Evolutionary conservation across 92 coral and sea anemone species (phyloP), one percentile per base, ranked within the genome.

Genomic region (Actinernus sp.): DNA sequence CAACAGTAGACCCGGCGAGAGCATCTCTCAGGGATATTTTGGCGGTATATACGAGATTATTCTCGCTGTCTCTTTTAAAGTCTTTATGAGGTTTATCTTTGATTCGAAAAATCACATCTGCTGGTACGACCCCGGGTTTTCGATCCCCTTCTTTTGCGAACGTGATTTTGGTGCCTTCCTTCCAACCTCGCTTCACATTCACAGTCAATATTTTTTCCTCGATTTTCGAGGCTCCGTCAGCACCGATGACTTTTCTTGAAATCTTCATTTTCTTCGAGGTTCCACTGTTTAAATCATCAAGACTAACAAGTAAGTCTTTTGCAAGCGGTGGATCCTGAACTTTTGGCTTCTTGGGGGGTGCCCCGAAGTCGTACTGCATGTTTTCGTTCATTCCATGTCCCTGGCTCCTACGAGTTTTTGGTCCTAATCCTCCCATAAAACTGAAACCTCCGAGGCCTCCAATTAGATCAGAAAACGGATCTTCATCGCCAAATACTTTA

Each of bases 131-230:
- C 2, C 98, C 98, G 2, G 94, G 98, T 55, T 75, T 93, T 49
- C 73, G 48, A 68, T 93, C 94, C 23, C 98, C 98, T 55, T 92
- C 97, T 58, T 64, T 78, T 2, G 91, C 86, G 38, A 91, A 73
- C 0, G 97, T 77, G 49, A 93, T 73, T 54, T 87, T 81, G 4
- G 98, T 91, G 3, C 97, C 98, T 18, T 88, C 98, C 75, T 87
- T 93, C 85, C 97, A 91, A 0, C 98, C 98, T 0, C 97, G 87
- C 44, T 92, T 92, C 6, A 94, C 85, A 27, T 91, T 83, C 32
- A 94, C 80, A 40, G 85, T 87, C 26, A 94, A 71, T 32, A 94
- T 83, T 54, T 94, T 94, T 57, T 94, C 97, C 38, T 91, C 98
- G 1, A 66, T 78, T 48, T 71, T 66, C 36, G 69, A 67, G 12